These are phyloP conservation scores for Poecilia latipinna DNA, from an alignment of 2,113 vertebrate genomes.

Conservation along the genomic window DNA sequence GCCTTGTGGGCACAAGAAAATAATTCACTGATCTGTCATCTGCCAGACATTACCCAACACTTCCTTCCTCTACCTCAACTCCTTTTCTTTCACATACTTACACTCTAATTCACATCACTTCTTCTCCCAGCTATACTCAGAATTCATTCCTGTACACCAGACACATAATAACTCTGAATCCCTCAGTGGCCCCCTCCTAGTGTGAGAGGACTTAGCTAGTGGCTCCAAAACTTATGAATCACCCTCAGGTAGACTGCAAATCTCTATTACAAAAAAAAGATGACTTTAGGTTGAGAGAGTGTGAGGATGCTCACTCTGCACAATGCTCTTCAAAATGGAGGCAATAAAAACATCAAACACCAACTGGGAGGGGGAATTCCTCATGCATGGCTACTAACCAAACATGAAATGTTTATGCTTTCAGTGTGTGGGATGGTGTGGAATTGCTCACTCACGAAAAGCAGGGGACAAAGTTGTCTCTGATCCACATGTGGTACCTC, in stretches of 20 bases:
- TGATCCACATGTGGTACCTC: slow-evolving; percentile 47
- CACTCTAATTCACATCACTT: slow-evolving; percentile 32
- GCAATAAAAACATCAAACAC: slow-evolving; percentile 51
- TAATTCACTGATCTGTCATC: slow-evolving; percentile 93
- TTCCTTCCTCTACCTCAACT: slow-evolving; percentile 10
- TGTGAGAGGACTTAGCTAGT: slow-evolving; percentile 52
- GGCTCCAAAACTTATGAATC: slow-evolving; percentile 58
- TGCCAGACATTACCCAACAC: slow-evolving; percentile 88
- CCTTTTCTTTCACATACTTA: slow-evolving; percentile 19
- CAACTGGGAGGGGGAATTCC: slow-evolving; percentile 47
- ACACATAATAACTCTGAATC: slow-evolving; percentile 58
- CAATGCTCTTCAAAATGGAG: slow-evolving; percentile 38
- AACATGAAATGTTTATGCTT: slow-evolving; percentile 75
- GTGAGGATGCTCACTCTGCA: slow-evolving; percentile 27
- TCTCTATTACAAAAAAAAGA: slow-evolving; percentile 2
- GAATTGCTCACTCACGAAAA: slow-evolving; percentile 27
- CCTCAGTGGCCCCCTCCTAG: slow-evolving; percentile 31
- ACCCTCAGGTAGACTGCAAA: slow-evolving; percentile 39
- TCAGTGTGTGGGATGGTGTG: slow-evolving; percentile 48
- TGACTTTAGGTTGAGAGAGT: slow-evolving; percentile 30
- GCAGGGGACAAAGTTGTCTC: slow-evolving; percentile 36
- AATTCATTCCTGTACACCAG: slow-evolving; percentile 63
- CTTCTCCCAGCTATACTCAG: slow-evolving; percentile 38
- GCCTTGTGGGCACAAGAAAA: slow-evolving; percentile 88
- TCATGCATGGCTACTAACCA: slow-evolving; percentile 61